Evolutionary conservation across 1,140 invertebrate genomes (phyloP), one percentile per base, ranked within the genome.

Genomic region (Orchesella cincta): DNA sequence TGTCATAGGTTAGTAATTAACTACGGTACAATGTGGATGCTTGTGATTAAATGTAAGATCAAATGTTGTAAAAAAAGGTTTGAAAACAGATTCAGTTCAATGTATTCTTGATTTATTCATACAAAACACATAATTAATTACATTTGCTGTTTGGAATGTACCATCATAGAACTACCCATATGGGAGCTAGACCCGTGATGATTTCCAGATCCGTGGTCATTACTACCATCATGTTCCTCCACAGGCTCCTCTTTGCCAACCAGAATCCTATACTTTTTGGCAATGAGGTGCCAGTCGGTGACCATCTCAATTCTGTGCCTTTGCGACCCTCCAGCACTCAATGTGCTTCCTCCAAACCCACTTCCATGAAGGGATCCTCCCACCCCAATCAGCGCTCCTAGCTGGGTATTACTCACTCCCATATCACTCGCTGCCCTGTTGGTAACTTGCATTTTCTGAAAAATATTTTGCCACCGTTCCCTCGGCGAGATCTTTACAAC

Each of bases 241-340:
- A 39, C 12, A 3, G 16, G 3, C 46, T 90, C 88, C 8, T 89
- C 86, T 72, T 90, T 89, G 12, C 93, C 91, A 83, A 91, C 90
- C 1, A 96, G 86, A 0, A 91, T 90, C 23, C 93, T 88, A 84
- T 96, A 97, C 83, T 94, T 94, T 85, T 93, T 93, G 12, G 93
- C 91, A 34, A 97, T 95, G 0, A 90, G 87, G 80, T 93, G 91
- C 95, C 95, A 97, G 84, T 97, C 94, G 1, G 94, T 92, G 0
- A 96, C 93, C 82, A 93, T 95, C 84, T 96, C 94, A 76, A 96
- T 94, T 78, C 92, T 46, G 39, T 57, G 54, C 77, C 91, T 88
- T 74, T 87, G 84, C 62, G 88, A 85, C 82, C 91, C 89, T 81
- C 89, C 89, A 83, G 94, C 93, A 80, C 93, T 93, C 71, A 93